phyloP scores from a whole-genome alignment of 2,797 vertebrate species.

The Pantherophis alleghaniensis region DNA sequence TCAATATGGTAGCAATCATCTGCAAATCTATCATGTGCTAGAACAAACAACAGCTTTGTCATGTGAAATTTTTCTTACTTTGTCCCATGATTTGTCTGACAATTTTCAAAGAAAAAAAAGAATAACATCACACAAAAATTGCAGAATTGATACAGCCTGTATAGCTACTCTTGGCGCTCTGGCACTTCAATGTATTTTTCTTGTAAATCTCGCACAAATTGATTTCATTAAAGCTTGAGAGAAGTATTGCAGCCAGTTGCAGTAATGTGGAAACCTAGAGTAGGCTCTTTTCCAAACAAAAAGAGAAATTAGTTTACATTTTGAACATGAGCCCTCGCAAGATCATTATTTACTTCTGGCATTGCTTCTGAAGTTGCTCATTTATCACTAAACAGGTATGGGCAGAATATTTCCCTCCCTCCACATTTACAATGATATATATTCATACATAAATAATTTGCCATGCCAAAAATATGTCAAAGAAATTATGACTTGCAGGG shows the following conservation, averaged over 20 bases:
- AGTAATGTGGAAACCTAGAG: conserved; percentile 38
- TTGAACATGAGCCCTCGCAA: conserved; percentile 4
- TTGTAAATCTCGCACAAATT: conserved; percentile 46
- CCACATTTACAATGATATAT: conserved; percentile 62
- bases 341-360: conserved; percentile 45
- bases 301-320: conserved; percentile 48
- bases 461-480: conserved; percentile 62
- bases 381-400: conserved; percentile 61
- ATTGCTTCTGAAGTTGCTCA: conserved; percentile 51
- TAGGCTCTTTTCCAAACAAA: conserved; percentile 38
- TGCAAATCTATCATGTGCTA: neutral
- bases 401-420: conserved; percentile 43
- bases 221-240: conserved; percentile 23
- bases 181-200: conserved; percentile 23
- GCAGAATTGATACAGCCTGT: neutral
- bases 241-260: conserved; percentile 39
- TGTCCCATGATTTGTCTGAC: conserved; percentile 15
- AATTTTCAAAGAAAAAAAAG: neutral
- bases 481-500: conserved; percentile 73
- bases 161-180: neutral
- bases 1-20: neutral
- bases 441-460: conserved; percentile 67
- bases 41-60: neutral
- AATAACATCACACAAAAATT: neutral
- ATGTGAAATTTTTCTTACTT: conserved; percentile 6